These are phyloP conservation scores for Anodontia alba DNA, from an alignment of 2,888 invertebrate genomes.

Conservation along the genomic window DNA sequence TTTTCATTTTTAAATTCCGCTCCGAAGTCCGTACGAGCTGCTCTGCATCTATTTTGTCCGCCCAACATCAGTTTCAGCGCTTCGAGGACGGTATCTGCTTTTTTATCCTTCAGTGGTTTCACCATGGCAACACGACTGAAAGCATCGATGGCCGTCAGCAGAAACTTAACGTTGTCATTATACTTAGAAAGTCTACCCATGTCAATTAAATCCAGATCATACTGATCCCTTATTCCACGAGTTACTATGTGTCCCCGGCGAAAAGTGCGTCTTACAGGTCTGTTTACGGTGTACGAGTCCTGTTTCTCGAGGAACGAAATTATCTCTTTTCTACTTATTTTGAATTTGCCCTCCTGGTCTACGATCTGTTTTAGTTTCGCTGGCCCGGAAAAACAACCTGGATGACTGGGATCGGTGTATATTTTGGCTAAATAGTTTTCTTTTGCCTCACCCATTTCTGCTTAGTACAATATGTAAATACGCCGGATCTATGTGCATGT, in stretches of 20 bases:
- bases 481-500: background rate
- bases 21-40: background rate
- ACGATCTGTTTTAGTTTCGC: slow-evolving; percentile 1
- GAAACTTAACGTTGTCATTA: slow-evolving; percentile 9
- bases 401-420: slow-evolving; percentile 3
- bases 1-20: slow-evolving; percentile 9
- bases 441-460: background rate
- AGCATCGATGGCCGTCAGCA: background rate
- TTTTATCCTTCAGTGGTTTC: slow-evolving; percentile 6
- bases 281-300: slow-evolving; percentile 10
- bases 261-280: slow-evolving; percentile 10
- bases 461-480: background rate
- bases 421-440: background rate
- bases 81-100: background rate
- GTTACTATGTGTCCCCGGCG: background rate
- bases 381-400: slow-evolving; percentile 12
- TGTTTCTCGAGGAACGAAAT: background rate
- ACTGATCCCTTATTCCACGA: slow-evolving; percentile 10
- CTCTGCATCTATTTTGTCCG: slow-evolving; percentile 13
- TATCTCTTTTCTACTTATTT: background rate
- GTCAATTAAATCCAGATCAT: slow-evolving; percentile 19
- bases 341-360: background rate
- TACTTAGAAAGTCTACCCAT: slow-evolving; percentile 15
- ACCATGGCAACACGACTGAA: slow-evolving; percentile 20
- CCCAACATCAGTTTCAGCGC: slow-evolving; percentile 1